Base-by-base conservation (phyloP, 2,888 invertebrate genomes). In the Orthosia cruda region DNA sequence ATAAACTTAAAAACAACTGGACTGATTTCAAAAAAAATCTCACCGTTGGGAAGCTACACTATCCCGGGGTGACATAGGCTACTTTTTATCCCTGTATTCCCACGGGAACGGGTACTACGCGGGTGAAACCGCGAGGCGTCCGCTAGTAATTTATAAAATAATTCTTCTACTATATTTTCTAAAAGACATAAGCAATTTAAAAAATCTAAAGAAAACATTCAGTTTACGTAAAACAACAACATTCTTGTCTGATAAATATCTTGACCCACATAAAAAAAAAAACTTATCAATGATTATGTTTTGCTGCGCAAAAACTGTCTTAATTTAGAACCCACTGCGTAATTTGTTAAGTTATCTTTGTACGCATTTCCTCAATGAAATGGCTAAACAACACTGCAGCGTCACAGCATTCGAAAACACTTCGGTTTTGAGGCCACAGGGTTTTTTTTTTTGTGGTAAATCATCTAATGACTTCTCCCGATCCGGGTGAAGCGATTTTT, bases 201-300 rank as follows among this genome's bases (percentile, higher is more conserved):
- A 49, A 55, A 26, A 1, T 4, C 23, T 23, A 40, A 59, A 67
- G 57, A 64, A 52, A 47, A 61, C 20, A 47, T 32, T 18, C 15
- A 1, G 20, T 32, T 58, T 18, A 52, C 4, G 11, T 63, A 20
- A 50, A 61, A 79, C 59, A 81, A 77, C 70, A 82, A 75, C 68
- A 81, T 67, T 76, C 26, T 45, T 52, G 18, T 2, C 20, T 76
- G 40, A 64, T 77, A 61, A 63, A 58, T 15, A 45, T 15, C 23
- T 1, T 81, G 81, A 71, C 85, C 85, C 55, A 84, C 16, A 73
- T 83, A 69, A 81, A 75, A 77, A 61, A 61, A 74, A 80, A 68
- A 68, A 55, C 58, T 81, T 84, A 80, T 83, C 81, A 32, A n/a
- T 23, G 54, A 57, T 69, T 69, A 62, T 7, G 32, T 67, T 68